phyloP scores from a whole-genome alignment of 2,888 invertebrate genomes.

The Trachelus stipa region DNA sequence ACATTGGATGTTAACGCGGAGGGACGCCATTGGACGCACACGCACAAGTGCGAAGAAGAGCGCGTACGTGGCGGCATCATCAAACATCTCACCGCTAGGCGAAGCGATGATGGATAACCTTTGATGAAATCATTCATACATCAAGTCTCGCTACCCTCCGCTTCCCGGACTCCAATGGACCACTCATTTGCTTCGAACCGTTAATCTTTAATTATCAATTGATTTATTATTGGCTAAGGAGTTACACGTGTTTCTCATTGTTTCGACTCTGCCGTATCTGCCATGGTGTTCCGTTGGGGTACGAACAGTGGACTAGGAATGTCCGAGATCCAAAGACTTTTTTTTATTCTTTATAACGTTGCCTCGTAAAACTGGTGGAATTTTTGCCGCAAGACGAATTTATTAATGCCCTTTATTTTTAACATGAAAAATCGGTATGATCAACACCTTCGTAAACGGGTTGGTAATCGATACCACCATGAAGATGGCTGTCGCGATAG shows the following conservation, averaged over 20 bases:
- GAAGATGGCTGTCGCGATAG: no score
- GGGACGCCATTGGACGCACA: neutral
- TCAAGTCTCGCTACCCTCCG: conserved; percentile 36
- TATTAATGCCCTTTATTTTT: no score
- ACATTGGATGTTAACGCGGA: no score
- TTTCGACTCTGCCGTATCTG: no score
- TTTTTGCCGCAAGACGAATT: no score
- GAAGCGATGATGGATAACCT: conserved; percentile 61
- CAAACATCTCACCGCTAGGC: conserved; percentile 56
- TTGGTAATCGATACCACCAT: no score
- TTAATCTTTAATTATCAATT: conserved; percentile 63
- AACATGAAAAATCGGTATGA: no score
- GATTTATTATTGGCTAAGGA: conserved; percentile 55
- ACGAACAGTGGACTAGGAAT: no score
- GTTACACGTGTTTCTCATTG: conserved; percentile 38
- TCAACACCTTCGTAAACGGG: no score
- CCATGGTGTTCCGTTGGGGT: no score
- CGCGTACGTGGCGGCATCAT: conserved; percentile 49
- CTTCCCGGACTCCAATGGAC: neutral
- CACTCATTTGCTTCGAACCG: conserved; percentile 47
- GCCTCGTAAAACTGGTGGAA: no score
- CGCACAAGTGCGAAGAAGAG: neutral
- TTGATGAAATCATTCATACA: conserved; percentile 63
- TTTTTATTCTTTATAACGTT: neutral
- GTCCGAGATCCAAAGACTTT: neutral